These are phyloP conservation scores for Chymomyza procnemis DNA, from an alignment of 2,888 invertebrate species.

Conservation along the genomic window DNA sequence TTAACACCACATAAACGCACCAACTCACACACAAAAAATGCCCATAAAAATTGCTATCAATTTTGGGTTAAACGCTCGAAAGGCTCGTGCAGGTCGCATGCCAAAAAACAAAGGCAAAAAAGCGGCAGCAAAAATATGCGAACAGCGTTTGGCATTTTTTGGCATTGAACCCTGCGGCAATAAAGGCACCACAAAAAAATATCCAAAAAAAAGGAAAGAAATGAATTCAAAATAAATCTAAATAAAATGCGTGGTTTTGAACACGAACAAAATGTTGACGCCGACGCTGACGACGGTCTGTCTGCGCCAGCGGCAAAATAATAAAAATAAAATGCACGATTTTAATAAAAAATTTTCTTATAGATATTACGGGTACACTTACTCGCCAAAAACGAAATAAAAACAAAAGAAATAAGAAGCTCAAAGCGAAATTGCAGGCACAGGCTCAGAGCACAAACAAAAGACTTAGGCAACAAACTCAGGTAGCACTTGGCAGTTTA, in stretches of 20 bases:
- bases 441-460: constrained; percentile 36
- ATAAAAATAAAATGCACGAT: constrained; percentile 63
- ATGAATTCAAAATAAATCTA: constrained; percentile 60
- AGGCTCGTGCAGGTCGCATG: constrained; percentile 75
- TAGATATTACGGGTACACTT: neutral
- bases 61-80: constrained; percentile 45
- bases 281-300: constrained; percentile 64
- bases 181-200: constrained; percentile 26
- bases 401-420: constrained; percentile 24
- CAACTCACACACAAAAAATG: constrained; percentile 10
- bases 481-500: constrained; percentile 44
- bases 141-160: constrained; percentile 60
- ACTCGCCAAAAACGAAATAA: constrained; percentile 7
- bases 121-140: constrained; percentile 13
- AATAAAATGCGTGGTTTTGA: constrained; percentile 63
- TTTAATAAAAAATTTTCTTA: constrained; percentile 33
- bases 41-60: constrained; percentile 57
- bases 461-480: constrained; percentile 71
- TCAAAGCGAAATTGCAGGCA: too few relatives aligned
- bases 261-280: constrained; percentile 36
- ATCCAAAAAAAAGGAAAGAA: constrained; percentile 28
- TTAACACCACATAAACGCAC: neutral
- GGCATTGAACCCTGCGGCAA: constrained; percentile 72
- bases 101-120: constrained; percentile 56
- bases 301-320: constrained; percentile 61